Evolutionary conservation across 2,113 vertebrate genomes (phyloP).

Genomic region (Campylorhamphus procurvoides): DNA sequence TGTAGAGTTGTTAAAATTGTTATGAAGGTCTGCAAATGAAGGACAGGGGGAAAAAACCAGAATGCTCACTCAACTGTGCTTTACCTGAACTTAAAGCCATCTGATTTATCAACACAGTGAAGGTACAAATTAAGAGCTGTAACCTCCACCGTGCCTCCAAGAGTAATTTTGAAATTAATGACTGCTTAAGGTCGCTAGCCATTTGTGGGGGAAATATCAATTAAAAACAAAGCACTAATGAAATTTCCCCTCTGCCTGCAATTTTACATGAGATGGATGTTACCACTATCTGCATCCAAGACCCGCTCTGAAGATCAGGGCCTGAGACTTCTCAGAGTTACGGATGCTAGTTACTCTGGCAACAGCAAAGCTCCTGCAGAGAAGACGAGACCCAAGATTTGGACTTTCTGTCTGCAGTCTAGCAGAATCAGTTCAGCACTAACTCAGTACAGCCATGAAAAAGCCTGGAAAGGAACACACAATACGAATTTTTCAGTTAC

Average conservation of each 20-base stretch:
- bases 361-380: neutral
- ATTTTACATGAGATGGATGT: neutral
- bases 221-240: neutral
- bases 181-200: neutral
- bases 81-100: neutral
- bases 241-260: neutral
- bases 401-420: neutral
- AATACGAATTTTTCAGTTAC: neutral
- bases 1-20: neutral
- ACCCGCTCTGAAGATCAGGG: neutral
- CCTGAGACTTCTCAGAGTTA: neutral
- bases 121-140: neutral
- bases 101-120: neutral
- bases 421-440: neutral
- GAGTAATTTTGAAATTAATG: neutral
- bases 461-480: neutral
- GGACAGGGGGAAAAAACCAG: fast-evolving
- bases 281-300: neutral
- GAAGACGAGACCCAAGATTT: neutral
- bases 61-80: neutral
- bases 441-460: neutral
- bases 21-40: neutral
- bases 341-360: neutral
- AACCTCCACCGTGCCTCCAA: neutral
- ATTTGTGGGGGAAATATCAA: neutral